Percentiles rank a stretch among this genome's conserved stretches.
Evolutionary conservation across 2,797 vertebrate genomes (phyloP).

Genomic region (Manis javanica): DNA sequence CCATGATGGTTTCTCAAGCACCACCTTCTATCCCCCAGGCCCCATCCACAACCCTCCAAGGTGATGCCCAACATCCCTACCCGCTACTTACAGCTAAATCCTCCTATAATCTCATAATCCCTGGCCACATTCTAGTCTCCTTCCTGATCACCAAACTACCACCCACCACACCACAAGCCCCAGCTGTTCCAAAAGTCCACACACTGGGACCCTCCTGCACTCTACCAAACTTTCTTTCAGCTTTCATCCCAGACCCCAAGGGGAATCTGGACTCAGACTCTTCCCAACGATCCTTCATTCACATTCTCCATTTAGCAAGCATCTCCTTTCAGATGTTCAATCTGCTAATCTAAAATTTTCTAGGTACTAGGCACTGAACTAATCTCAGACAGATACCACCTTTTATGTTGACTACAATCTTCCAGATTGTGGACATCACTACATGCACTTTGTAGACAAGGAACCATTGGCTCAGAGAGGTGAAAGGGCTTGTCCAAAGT

Average conservation of each 20-base stretch:
- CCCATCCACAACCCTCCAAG: neutral
- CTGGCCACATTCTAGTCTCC: slow-evolving; percentile 41
- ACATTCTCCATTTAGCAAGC: neutral
- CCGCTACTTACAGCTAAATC: neutral
- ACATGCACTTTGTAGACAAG: neutral
- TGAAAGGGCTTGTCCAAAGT: slow-evolving; percentile 49
- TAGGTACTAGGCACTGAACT: neutral
- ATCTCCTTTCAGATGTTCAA: slow-evolving; percentile 40
- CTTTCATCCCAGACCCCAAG: neutral
- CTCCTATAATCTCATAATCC: neutral
- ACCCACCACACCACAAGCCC: neutral
- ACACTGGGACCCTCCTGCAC: neutral
- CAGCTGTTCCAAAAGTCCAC: neutral
- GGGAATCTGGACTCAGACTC: slow-evolving; percentile 39
- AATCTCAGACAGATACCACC: slow-evolving; percentile 23
- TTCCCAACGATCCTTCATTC: neutral
- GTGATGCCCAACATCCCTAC: neutral
- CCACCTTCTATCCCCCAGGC: neutral
- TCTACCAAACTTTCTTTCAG: slow-evolving; percentile 19
- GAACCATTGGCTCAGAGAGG: slow-evolving; percentile 24
- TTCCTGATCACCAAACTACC: neutral
- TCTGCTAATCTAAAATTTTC: slow-evolving; percentile 19
- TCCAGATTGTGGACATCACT: neutral
- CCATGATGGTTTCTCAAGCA: neutral
- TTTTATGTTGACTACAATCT: neutral